Evolutionary conservation across 2,888 invertebrate species (phyloP).

Genomic region (Archips xylosteana): DNA sequence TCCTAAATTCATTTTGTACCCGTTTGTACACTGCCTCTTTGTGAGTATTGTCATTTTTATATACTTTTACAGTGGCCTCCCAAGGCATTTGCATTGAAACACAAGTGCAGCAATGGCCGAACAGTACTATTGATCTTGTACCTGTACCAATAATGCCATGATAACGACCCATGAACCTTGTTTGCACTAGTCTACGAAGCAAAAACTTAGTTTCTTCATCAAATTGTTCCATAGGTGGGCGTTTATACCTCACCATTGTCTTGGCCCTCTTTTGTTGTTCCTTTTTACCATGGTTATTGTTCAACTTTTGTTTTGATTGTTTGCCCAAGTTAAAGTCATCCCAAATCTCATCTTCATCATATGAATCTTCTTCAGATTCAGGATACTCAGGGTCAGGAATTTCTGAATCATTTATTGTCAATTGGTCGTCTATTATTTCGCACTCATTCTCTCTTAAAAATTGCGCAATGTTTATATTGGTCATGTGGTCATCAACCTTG

Average conservation of each 20-base stretch:
- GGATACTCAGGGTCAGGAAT: background rate
- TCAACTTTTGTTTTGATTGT: background rate
- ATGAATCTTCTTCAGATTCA: slow-evolving; percentile 6
- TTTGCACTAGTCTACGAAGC: slow-evolving; percentile 3
- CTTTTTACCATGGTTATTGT: background rate
- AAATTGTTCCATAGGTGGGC: background rate
- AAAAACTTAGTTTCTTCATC: slow-evolving; percentile 8
- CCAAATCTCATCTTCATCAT: slow-evolving; percentile 7
- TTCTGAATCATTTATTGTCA: background rate
- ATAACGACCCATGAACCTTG: background rate
- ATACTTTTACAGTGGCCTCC: slow-evolving; percentile 6
- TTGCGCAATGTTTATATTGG: slow-evolving; percentile 9
- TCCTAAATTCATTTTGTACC: background rate
- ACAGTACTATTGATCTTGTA: background rate
- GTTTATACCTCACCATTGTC: slow-evolving; percentile 6
- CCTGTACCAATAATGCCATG: slow-evolving; percentile 6
- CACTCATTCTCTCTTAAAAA: background rate
- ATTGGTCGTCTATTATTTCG: background rate
- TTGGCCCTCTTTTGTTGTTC: background rate
- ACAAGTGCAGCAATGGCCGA: slow-evolving; percentile 4
- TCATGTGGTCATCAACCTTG: background rate
- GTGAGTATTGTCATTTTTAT: background rate
- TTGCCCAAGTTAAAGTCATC: background rate
- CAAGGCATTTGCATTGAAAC: background rate
- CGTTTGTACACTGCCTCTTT: background rate